Base-by-base conservation (phyloP, 35 echinoderm and acorn worm species). In the Patiria miniata region DNA sequence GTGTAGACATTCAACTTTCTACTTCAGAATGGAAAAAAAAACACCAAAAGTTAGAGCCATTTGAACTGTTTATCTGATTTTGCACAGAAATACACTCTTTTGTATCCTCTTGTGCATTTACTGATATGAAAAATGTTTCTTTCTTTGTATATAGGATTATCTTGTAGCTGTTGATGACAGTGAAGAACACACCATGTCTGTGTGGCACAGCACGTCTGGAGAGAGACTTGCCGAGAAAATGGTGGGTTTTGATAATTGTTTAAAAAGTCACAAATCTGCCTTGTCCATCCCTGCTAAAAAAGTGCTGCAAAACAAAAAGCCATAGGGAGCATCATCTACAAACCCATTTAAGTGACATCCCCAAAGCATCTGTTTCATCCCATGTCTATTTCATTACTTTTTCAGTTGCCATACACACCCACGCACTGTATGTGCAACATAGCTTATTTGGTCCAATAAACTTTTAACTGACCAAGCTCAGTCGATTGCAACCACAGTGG, bases 131-230 rank as follows among this genome's bases (percentile, higher is more conserved):
- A 4, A 6, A 47, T 47, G 12, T 47, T 6, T 47, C 42, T 47
- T 12, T 47, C 12, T 6, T 47, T 47, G 12, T 6, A 47, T 36
- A 10, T 50, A 91, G 89, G 89, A 90, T 80, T 81, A 73, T 51
- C 59, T 95, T 40, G 58, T 95, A 23, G 84, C 93, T 47, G 89
- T 95, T 26, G 93, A 95, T 88, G 68, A 80, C 15, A 89, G 85
- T 77, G 56, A 79, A 40, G 78, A 69, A 18, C 85, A 91, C 53
- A 88, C 83, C 1, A 36, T 95, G 84, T 89, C 89, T 44, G 60
- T 95, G 2, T 95, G 93, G 93, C 86, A 92, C 68, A 79, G 39
- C 39, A 84, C 91, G 26, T 88, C 91, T 6, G 89, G 89, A 17
- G 73, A 95, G 32, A 89, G 79, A 81, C 17, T 92, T 40, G 86